Conservation (phyloP, 2,113 vertebrate genomes). For the Turdus rufiventris region DNA sequence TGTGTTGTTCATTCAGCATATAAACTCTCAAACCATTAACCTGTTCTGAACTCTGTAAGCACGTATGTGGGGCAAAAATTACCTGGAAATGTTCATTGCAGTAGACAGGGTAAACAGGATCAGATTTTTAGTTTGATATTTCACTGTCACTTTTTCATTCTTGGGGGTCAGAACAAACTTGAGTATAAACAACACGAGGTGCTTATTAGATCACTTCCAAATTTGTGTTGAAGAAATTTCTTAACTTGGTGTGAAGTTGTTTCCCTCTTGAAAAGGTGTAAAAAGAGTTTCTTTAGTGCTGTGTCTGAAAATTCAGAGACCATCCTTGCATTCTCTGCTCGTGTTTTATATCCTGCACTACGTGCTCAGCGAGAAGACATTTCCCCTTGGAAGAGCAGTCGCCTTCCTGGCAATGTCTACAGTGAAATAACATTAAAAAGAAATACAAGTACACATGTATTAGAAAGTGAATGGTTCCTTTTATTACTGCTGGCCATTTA, state of each 20-base stretch:
- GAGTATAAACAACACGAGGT: neutral
- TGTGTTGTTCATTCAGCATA: neutral
- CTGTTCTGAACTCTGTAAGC: neutral
- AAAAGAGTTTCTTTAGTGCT: neutral
- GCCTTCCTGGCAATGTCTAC: slow-evolving; percentile 46
- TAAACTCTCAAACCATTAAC: neutral
- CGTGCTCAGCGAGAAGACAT: neutral
- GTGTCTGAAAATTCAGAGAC: neutral
- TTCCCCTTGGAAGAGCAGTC: slow-evolving; percentile 26
- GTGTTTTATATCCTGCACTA: neutral
- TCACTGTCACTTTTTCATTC: neutral
- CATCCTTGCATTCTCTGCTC: neutral
- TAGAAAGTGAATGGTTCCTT: slow-evolving; percentile 70
- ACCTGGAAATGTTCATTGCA: neutral
- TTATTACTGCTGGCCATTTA: slow-evolving; percentile 78
- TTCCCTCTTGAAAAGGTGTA: neutral
- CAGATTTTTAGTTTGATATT: neutral
- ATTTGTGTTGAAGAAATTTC: neutral
- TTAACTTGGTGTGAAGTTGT: neutral
- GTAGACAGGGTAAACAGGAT: neutral
- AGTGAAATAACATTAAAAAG: slow-evolving; percentile 67
- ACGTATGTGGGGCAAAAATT: neutral
- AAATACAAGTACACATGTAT: slow-evolving; percentile 67
- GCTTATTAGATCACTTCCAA: neutral
- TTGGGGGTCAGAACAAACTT: neutral